Base-by-base conservation (phyloP, 2,797 vertebrate genomes). In the Sebastes nivosus region DNA sequence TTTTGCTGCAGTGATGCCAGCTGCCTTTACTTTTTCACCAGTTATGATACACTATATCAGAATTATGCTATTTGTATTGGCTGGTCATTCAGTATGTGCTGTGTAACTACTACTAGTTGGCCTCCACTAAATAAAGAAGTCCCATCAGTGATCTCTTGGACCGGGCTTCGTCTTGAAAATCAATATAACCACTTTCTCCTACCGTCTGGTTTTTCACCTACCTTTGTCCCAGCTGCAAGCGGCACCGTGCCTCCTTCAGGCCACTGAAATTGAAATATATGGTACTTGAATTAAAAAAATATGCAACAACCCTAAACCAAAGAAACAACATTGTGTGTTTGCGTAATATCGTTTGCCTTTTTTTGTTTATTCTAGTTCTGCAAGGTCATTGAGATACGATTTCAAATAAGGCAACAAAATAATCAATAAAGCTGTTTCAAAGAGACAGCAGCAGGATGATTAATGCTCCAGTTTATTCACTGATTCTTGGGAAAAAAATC, bases 161-260 rank as follows among this genome's bases (percentile, higher is more conserved):
- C 12, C 18, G 42, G 16, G 34, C 34, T 12, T 32, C n/a, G 6
- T 27, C 18, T 20, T 22, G 52, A 24, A 59, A 42, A 46, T 29
- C 0, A 22, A 30, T 32, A 16, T 5, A 54, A 54, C 8, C 25
- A 29, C 20, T 50, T 9, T 59, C 10, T 32, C 24, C 13, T 14
- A 5, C 12, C 32, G 18, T 20, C 6, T n/a, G n/a, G 25, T 68
- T 54, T 27, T 64, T 16, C 24, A 72, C 67, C 0, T 67, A 79
- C 70, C 22, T 0, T 3, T 16, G 2, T 0, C 25, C 1, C 16
- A 12, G 25, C 0, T 6, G 2, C 0, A 34, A 34, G 32, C 32
- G 3, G 60, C 12, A 3, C 42, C 1, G 14, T 6, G 9, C 2
- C n/a, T 54, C 3, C 63, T 20, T 55, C 1, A 25, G 25, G 0